phyloP scores from a whole-genome alignment of 2,113 vertebrate species.

The Ahaetulla prasina region DNA sequence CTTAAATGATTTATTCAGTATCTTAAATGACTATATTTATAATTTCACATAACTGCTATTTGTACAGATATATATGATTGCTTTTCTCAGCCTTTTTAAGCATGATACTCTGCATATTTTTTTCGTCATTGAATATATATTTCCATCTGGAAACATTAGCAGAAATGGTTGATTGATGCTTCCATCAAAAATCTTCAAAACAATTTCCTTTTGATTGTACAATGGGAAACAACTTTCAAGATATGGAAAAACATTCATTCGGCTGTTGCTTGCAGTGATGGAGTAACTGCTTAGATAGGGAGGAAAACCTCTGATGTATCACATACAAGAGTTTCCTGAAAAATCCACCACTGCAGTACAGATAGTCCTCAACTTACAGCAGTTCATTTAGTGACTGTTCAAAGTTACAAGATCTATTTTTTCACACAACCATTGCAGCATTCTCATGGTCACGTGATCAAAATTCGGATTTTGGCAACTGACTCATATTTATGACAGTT shows the following conservation, averaged over 20 bases:
- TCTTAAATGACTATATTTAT: not conserved
- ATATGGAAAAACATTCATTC: conserved; percentile 33
- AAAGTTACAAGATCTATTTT: no score
- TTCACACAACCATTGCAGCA: no score
- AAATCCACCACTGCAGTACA: not conserved
- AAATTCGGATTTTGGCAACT: no score
- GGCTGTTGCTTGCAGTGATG: conserved; percentile 34
- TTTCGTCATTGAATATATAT: not conserved
- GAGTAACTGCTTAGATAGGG: not conserved
- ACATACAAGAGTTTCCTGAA: conserved; percentile 29
- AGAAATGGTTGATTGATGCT: conserved; percentile 27
- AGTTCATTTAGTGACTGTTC: no score
- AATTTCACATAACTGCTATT: not conserved
- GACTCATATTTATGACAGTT: no score
- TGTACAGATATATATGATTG: not conserved
- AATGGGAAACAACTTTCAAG: conserved; percentile 20
- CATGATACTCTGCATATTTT: conserved; percentile 6
- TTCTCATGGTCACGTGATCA: no score
- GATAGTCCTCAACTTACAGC: no score
- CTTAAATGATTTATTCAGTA: not conserved
- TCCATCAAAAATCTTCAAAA: conserved; percentile 27
- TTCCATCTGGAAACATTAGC: conserved; percentile 26
- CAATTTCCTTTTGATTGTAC: not conserved
- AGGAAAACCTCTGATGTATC: conserved; percentile 19
- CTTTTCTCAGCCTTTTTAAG: not conserved